These are phyloP conservation scores for Choristoneura fumiferana DNA, from an alignment of 1,140 invertebrate genomes.

Conservation along the genomic window DNA sequence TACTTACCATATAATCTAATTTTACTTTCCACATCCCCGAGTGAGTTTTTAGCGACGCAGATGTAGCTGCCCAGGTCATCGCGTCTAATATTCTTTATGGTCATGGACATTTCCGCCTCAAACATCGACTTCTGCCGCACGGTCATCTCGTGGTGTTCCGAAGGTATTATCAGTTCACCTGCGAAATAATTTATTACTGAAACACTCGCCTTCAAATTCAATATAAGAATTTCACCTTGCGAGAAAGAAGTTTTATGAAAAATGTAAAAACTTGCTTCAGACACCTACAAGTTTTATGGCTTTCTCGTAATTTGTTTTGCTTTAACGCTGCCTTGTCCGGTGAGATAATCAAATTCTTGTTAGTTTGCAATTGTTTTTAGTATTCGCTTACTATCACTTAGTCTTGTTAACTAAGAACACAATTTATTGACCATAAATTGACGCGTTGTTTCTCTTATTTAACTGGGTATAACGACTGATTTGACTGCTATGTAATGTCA, in stretches of 20 bases:
- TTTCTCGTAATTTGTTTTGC: conserved; percentile 73
- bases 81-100: conserved; percentile 88
- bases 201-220: conserved; percentile 71
- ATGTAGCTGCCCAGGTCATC: conserved; percentile 92
- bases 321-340: conserved; percentile 56
- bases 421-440: too few species aligned
- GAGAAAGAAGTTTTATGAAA: conserved; percentile 72
- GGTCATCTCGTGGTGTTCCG: conserved; percentile 89
- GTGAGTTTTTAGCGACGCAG: conserved; percentile 94
- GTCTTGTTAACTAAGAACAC: too few species aligned
- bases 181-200: conserved; percentile 72
- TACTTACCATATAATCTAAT: conserved; percentile 92
- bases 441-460: too few species aligned
- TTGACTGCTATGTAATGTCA: too few species aligned
- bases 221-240: conserved; percentile 76
- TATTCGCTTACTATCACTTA: background rate
- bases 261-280: conserved; percentile 73
- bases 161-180: conserved; percentile 91
- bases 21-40: conserved; percentile 93
- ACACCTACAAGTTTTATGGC: conserved; percentile 72
- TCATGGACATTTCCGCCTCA: conserved; percentile 91
- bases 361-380: conserved; percentile 10
- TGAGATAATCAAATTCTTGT: conserved; percentile 35
- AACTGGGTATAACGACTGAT: too few species aligned
- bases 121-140: conserved; percentile 86